A percentile compares a stretch with the other conserved stretches of the same genome.
Evolutionary conservation across 1,140 invertebrate genomes (phyloP).

Genomic region (Drosophila truncata): DNA sequence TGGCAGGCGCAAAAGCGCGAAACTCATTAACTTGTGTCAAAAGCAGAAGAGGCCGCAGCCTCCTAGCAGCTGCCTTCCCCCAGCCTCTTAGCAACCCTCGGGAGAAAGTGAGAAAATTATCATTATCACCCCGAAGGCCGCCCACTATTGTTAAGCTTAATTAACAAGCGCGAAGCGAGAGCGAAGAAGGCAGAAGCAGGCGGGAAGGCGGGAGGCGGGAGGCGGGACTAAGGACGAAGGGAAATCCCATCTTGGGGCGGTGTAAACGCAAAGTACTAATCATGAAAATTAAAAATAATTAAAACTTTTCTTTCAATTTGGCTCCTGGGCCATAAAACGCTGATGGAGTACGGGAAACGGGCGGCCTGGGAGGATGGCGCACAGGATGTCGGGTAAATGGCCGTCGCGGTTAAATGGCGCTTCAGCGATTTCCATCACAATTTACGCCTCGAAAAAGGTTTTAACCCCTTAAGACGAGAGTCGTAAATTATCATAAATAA

Average conservation of each 20-base stretch:
- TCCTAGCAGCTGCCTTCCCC: background rate
- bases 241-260: slow-evolving; percentile 17
- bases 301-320: slow-evolving; percentile 84
- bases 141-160: slow-evolving; percentile 79
- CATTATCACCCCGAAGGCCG: slow-evolving; percentile 67
- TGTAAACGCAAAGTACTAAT: slow-evolving; percentile 83
- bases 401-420: slow-evolving; percentile 82
- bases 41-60: slow-evolving; percentile 58
- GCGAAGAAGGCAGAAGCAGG: too few relatives aligned
- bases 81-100: slow-evolving; percentile 10
- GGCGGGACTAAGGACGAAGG: background rate
- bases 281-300: slow-evolving; percentile 84
- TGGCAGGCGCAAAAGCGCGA: slow-evolving; percentile 74
- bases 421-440: slow-evolving; percentile 83
- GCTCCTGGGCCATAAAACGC: slow-evolving; percentile 65
- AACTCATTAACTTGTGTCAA: slow-evolving; percentile 83
- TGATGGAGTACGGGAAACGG: slow-evolving; percentile 27
- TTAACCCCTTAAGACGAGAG: slow-evolving; percentile 38
- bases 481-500: slow-evolving; percentile 66
- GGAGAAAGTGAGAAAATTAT: slow-evolving; percentile 77
- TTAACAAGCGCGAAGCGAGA: slow-evolving; percentile 69
- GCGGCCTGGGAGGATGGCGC: background rate
- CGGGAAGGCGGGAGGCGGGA: background rate
- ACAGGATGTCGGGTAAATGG: slow-evolving; percentile 52
- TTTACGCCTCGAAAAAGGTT: slow-evolving; percentile 70